Evolutionary conservation across 2,888 invertebrate species (phyloP).

Genomic region (Cantharis nigra): DNA sequence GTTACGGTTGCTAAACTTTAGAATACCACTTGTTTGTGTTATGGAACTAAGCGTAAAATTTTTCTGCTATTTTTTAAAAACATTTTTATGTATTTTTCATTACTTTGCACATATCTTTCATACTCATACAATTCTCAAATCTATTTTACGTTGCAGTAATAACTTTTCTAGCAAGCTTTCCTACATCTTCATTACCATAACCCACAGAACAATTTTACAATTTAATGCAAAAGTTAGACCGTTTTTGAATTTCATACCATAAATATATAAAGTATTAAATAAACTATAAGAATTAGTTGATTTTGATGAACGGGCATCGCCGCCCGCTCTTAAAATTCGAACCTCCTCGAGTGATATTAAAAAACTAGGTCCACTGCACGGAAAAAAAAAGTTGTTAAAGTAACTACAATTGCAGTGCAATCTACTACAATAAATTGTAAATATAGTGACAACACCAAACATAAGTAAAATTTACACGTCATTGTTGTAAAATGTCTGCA

Average conservation of each 20-base stretch:
- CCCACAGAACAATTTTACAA: not conserved
- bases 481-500: too few relatives aligned
- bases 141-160: not conserved
- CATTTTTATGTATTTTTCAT: not conserved
- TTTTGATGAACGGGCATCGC: too few relatives aligned
- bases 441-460: too few relatives aligned
- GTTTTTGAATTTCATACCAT: not conserved
- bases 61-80: not conserved
- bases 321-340: too few relatives aligned
- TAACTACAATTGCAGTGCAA: too few relatives aligned
- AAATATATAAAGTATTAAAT: too few relatives aligned
- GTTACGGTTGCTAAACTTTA: slow-evolving; percentile 7
- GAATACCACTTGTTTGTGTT: slow-evolving; percentile 10
- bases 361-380: too few relatives aligned
- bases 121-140: not conserved
- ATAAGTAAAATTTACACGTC: too few relatives aligned
- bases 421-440: too few relatives aligned
- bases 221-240: not conserved
- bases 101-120: not conserved
- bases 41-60: slow-evolving; percentile 7
- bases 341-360: too few relatives aligned
- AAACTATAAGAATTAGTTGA: too few relatives aligned
- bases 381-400: too few relatives aligned
- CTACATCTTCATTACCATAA: not conserved
- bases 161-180: not conserved